A percentile compares a stretch with the other conserved stretches of the same genome.
Evolutionary conservation across 2,888 invertebrate genomes (phyloP).

Genomic region (Andrena fulva): DNA sequence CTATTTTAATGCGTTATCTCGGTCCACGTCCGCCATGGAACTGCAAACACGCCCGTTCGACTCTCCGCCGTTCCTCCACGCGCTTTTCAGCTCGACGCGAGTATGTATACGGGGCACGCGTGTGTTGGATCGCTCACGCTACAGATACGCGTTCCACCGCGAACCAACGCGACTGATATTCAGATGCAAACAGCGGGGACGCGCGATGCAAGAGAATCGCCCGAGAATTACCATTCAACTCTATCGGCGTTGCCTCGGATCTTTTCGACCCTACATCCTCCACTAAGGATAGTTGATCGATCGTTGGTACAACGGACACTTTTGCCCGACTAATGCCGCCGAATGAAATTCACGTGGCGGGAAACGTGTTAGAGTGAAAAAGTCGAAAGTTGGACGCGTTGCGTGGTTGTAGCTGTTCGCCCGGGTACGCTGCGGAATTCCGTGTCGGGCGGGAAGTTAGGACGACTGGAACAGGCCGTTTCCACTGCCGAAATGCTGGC

Average conservation of each 20-base stretch:
- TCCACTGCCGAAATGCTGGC: neutral
- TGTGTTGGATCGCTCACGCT: conserved; percentile 1
- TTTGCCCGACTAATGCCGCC: neutral
- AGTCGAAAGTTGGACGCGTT: conserved; percentile 20
- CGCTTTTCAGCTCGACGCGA: conserved; percentile 5
- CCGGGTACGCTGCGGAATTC: neutral
- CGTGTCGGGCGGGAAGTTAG: conserved; percentile 5
- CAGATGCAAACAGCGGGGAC: conserved; percentile 27
- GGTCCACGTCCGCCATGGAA: conserved; percentile 78
- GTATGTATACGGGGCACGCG: neutral
- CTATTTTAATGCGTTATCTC: conserved; percentile 82
- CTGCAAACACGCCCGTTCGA: conserved; percentile 71
- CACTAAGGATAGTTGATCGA: neutral
- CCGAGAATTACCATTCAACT: too few relatives aligned
- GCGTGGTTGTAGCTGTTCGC: neutral
- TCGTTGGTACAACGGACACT: neutral
- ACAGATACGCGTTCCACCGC: conserved; percentile 5
- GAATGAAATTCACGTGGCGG: conserved; percentile 28
- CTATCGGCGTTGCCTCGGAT: neutral
- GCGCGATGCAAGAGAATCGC: neutral
- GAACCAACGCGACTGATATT: conserved; percentile 23
- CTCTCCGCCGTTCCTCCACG: conserved; percentile 27
- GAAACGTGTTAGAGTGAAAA: conserved; percentile 30
- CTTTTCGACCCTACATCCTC: neutral
- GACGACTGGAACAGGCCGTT: neutral